A percentile compares a stretch with the other conserved stretches of the same genome.
Conservation (phyloP, 2,113 vertebrate species). For the Arothron firmamentum region DNA sequence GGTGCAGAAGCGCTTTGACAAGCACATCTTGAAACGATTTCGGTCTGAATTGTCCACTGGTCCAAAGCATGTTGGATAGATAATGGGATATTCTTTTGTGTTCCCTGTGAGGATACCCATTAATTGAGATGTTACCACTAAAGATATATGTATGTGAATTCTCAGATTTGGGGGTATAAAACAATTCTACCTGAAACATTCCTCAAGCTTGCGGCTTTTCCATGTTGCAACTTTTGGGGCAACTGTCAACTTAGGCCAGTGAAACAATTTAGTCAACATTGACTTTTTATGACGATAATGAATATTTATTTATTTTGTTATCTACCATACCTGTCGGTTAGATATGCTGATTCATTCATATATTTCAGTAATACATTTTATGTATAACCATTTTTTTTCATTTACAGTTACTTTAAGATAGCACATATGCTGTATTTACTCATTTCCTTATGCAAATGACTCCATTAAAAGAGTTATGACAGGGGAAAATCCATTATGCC, state of each 20-base stretch:
- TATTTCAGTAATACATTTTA: too few relatives aligned
- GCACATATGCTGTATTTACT: conserved; percentile 53
- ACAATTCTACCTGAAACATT: background rate
- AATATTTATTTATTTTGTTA: conserved; percentile 12
- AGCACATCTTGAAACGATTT: too few relatives aligned
- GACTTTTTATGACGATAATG: conserved; percentile 18
- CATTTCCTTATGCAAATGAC: conserved; percentile 68
- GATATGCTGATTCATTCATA: conserved; percentile 3
- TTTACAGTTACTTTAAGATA: conserved; percentile 54
- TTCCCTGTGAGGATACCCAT: too few relatives aligned
- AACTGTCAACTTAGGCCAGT: conserved; percentile 1
- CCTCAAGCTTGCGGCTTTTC: background rate
- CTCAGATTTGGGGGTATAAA: too few relatives aligned
- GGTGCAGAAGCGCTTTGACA: background rate
- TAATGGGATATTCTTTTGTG: too few relatives aligned
- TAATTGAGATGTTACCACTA: too few relatives aligned
- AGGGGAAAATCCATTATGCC: conserved; percentile 51
- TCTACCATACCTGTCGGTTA: conserved; percentile 32
- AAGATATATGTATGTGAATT: too few relatives aligned
- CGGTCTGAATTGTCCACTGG: too few relatives aligned
- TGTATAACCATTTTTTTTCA: too few relatives aligned
- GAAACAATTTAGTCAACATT: conserved; percentile 4
- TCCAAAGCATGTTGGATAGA: too few relatives aligned
- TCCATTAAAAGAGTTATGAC: conserved; percentile 60
- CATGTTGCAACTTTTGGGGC: background rate